Evolutionary conservation across 2,113 vertebrate genomes (phyloP).

Genomic region (Vidua macroura): DNA sequence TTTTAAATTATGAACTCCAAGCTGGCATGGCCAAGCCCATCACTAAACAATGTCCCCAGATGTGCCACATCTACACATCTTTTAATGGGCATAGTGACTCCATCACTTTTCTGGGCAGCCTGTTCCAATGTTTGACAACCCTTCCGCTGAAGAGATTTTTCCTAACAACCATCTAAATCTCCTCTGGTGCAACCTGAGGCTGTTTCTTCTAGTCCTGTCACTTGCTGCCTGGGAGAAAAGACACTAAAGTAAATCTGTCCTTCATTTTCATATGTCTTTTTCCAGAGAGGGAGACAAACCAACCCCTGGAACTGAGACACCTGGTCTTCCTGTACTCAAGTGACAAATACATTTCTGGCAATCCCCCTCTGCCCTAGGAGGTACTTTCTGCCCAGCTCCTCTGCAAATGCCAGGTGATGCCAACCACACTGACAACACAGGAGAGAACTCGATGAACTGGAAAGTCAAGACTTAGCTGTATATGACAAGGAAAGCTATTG

Average conservation of each 20-base stretch:
- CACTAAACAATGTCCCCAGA: neutral
- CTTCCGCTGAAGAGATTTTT: neutral
- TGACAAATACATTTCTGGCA: neutral
- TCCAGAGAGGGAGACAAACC: neutral
- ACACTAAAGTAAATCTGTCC: neutral
- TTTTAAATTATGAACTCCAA: neutral
- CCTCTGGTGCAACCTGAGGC: neutral
- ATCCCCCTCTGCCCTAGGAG: neutral
- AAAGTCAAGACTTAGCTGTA: neutral
- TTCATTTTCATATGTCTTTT: neutral
- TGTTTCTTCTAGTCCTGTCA: neutral
- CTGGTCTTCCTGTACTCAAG: neutral
- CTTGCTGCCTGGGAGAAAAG: neutral
- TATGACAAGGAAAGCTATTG: slow-evolving; percentile 2
- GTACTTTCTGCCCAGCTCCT: neutral
- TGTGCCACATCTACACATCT: neutral
- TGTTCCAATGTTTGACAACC: neutral
- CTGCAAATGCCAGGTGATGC: neutral
- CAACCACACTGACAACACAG: neutral
- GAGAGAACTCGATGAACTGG: slow-evolving; percentile 13
- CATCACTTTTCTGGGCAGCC: neutral
- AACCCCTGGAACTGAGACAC: neutral
- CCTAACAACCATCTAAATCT: neutral
- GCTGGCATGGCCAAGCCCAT: neutral
- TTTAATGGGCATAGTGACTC: neutral